A percentile compares a stretch with the other conserved stretches of the same genome.
Conservation (phyloP, 1,140 invertebrate species). For the Penaeus vannamei region DNA sequence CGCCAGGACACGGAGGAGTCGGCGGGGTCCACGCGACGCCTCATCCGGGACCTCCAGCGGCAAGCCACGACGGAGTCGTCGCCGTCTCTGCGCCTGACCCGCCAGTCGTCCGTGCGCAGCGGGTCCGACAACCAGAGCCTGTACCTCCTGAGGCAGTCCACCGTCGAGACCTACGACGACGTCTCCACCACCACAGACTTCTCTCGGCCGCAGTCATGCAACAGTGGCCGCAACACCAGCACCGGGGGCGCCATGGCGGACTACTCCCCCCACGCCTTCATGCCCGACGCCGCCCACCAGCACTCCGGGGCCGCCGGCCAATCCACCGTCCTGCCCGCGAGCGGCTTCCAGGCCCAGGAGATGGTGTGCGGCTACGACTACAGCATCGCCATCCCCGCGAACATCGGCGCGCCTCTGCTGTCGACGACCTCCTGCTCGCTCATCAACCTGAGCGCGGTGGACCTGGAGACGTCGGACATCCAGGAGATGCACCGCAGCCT, state of each 20-base stretch:
- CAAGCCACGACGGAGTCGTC: constrained; percentile 66
- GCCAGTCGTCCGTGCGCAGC: constrained; percentile 65
- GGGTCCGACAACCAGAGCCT: constrained; percentile 67
- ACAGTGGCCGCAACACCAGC: constrained; percentile 61
- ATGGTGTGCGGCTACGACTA: constrained; percentile 54
- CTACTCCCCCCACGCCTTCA: constrained; percentile 46
- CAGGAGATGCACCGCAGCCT: constrained; percentile 62
- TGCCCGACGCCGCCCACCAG: constrained; percentile 53
- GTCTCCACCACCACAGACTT: constrained; percentile 66
- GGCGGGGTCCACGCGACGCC: constrained; percentile 56
- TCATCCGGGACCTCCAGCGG: constrained; percentile 61
- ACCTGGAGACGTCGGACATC: constrained; percentile 63
- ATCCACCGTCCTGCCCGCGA: constrained; percentile 39
- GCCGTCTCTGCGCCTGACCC: constrained; percentile 63
- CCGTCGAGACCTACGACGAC: constrained; percentile 66
- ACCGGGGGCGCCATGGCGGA: constrained; percentile 43
- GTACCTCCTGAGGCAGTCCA: constrained; percentile 64
- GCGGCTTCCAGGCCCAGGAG: constrained; percentile 42
- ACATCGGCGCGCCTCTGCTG: constrained; percentile 57
- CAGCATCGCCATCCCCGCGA: constrained; percentile 52
- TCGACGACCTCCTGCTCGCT: constrained; percentile 65
- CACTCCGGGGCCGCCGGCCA: constrained; percentile 38
- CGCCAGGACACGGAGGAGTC: constrained; percentile 67
- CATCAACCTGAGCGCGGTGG: constrained; percentile 66
- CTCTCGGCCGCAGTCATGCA: constrained; percentile 67